Conservation (phyloP, 2,888 invertebrate species). For the Noctua fimbriata region DNA sequence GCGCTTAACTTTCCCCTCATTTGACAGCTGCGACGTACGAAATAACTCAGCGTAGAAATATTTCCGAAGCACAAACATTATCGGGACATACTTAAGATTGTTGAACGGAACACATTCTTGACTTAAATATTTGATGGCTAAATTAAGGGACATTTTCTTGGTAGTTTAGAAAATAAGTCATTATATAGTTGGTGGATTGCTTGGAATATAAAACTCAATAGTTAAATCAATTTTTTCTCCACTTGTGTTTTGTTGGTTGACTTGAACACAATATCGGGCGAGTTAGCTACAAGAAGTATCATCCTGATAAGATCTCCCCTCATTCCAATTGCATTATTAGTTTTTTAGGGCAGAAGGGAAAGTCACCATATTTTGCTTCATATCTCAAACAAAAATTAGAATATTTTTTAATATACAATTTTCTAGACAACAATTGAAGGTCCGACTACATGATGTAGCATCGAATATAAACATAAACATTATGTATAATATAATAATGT, state of each 20-base stretch:
- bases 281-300: background rate
- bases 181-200: constrained; percentile 7
- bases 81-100: constrained; percentile 48
- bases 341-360: background rate
- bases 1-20: constrained; percentile 34
- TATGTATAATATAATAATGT: background rate
- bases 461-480: background rate
- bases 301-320: background rate
- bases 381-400: background rate
- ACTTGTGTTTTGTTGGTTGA: background rate
- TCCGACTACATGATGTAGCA: background rate
- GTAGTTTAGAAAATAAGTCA: constrained; percentile 24
- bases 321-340: background rate
- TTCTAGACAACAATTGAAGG: background rate
- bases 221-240: background rate
- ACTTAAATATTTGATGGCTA: constrained; percentile 47
- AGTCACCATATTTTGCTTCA: background rate
- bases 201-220: background rate
- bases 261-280: background rate
- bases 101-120: constrained; percentile 40
- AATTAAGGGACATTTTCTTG: constrained; percentile 30
- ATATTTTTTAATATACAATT: background rate
- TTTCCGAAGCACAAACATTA: constrained; percentile 37
- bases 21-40: constrained; percentile 50
- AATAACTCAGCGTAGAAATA: constrained; percentile 43